Evolutionary conservation across 1,140 invertebrate species (phyloP), one percentile per base, ranked within the genome.

Genomic region (Eufriesea mexicana): DNA sequence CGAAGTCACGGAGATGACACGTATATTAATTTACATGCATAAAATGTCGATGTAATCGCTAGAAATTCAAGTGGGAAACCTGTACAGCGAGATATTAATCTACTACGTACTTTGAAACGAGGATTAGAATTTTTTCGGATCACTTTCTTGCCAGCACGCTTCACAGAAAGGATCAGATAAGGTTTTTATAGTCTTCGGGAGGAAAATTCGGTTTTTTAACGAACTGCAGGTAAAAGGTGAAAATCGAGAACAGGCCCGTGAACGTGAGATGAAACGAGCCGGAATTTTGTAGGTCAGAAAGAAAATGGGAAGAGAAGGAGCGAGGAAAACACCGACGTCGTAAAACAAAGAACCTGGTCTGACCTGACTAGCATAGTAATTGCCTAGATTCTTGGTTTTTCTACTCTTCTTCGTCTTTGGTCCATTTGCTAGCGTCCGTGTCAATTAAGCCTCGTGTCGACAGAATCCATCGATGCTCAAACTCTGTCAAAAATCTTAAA

Each of bases 271-370:
- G 51, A 81, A 78, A 86, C 54, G 68, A 79, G 64, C 12, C 79
- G 77, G 77, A 66, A 79, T 84, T 88, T 84, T 73, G 75, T 73
- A 85, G 83, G 80, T 51, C 68, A 61, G 25, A 57, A 57, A 73
- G 66, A 73, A 71, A 86, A 66, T 68, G 61, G 49, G 55, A 79
- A 23, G 71, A 74, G 28, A 28, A 61, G 80, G 68, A 74, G 12
- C 59, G 75, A 71, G 18, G 67, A 62, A 66, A 80, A 42, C 18
- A 55, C 14, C 25, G 74, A 83, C 83, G 80, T 80, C 70, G 72
- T 86, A 81, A 84, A 81, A 89, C 81, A 86, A 90, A 90, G 73
- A 70, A 84, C 47, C 57, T 23, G n/a, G 55, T 55, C 75, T 79
- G 75, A 79, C 82, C 59, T 57, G 82, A 71, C 76, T 59, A 76